Percentiles rank a stretch among this genome's conserved stretches.
Conservation (phyloP, 64 coral and sea anemone species). For the Montipora foliosa region DNA sequence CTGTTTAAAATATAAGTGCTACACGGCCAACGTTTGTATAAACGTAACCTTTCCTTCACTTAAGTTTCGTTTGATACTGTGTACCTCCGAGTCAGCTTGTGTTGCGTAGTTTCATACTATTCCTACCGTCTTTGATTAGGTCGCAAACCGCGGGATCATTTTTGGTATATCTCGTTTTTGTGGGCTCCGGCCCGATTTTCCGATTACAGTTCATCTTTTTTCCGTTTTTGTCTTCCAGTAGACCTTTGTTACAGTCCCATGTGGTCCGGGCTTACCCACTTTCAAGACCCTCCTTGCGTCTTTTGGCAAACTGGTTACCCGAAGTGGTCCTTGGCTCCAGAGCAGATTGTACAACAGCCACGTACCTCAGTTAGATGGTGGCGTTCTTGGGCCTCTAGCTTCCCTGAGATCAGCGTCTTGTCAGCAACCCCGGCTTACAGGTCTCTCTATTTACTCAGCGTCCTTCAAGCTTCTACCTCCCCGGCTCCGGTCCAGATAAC, state of each 20-base stretch:
- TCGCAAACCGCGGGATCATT: background rate
- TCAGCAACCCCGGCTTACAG: no score
- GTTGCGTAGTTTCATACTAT: slow-evolving; percentile 9
- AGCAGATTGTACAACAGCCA: background rate
- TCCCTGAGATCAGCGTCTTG: no score
- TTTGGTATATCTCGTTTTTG: slow-evolving; percentile 1
- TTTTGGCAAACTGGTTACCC: slow-evolving; percentile 7
- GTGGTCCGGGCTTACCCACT: background rate
- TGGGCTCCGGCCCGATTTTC: slow-evolving; percentile 5
- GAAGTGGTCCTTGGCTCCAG: slow-evolving; percentile 6
- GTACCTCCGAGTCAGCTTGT: background rate
- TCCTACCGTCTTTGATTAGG: slow-evolving; percentile 4
- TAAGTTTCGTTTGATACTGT: slow-evolving; percentile 6
- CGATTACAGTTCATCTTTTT: background rate
- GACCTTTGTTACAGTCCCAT: background rate
- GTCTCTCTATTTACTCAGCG: no score
- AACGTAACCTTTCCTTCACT: no score
- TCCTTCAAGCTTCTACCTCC: background rate
- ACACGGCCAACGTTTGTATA: no score
- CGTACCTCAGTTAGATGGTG: no score
- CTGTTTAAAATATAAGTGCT: no score
- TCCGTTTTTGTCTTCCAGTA: background rate
- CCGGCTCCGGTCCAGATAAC: background rate
- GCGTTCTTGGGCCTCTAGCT: no score
- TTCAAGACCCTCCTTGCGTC: background rate